Evolutionary conservation across 2,113 vertebrate species (phyloP), one percentile per base, ranked within the genome.

Genomic region (Dromas ardeola): DNA sequence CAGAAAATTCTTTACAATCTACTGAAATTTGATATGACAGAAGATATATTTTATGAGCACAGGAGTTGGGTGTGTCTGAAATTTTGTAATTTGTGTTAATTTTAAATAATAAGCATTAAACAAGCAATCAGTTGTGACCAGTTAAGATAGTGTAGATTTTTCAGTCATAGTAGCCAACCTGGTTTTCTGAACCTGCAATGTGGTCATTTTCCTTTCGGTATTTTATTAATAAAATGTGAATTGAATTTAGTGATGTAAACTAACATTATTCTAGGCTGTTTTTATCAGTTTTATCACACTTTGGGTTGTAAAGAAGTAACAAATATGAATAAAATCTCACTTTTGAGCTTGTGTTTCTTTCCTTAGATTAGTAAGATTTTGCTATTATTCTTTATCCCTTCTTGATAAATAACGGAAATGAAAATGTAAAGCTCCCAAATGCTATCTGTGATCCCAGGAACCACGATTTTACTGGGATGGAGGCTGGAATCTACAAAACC

Each of bases 281-380:
- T 98, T 98, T 98, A 98, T 98, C 94, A 92, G 93, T 98, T 98
- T 98, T 98, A 98, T 95, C 96, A 95, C 96, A 98, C 72, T 96
- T 97, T 30, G 40, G 67, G 94, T 98, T 97, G 97, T 98, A 96
- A 96, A 96, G 95, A 97, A 97, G 96, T 97, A 97, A 96, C 93
- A 93, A 96, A 96, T 92, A 95, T 29, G 73, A 98, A 98, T 98
- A 98, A 98, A 98, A 97, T 90, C 69, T 98, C 96, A 97, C 93
- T 97, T 98, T 98, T 96, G 91, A 98, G 66, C 81, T 88, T 95
- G 78, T 91, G 56, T 78, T 40, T 96, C 66, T 80, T 97, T 95
- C 12, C 58, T 95, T 96, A 69, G 61, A 58, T 66, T 77, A 79
- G 16, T 76, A 91, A 84, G 15, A 77, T 42, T 90, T 86, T 83